Percentiles rank a stretch among this genome's conserved stretches.
Conservation (phyloP, 1,140 invertebrate genomes). For the Idris sp. region DNA sequence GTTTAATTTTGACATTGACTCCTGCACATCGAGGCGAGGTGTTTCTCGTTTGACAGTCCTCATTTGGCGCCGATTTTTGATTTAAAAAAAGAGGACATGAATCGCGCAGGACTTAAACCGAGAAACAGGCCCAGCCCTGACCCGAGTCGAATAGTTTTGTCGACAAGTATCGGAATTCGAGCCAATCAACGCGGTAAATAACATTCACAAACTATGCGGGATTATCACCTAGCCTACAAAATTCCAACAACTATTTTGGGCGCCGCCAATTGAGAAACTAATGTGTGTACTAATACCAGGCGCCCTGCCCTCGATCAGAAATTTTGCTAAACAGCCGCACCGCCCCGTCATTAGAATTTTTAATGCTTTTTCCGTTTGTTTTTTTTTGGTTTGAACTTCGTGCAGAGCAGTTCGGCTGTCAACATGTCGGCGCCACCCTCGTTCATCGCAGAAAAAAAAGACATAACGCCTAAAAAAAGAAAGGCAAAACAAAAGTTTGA, state of each 20-base stretch:
- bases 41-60: too few relatives aligned
- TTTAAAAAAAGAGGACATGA: slow-evolving; percentile 18
- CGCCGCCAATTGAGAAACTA: slow-evolving; percentile 73
- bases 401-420: slow-evolving; percentile 21
- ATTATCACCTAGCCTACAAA: slow-evolving; percentile 76
- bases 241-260: slow-evolving; percentile 78
- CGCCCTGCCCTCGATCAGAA: slow-evolving; percentile 74
- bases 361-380: too few relatives aligned
- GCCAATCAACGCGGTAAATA: slow-evolving; percentile 66
- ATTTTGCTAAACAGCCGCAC: slow-evolving; percentile 62
- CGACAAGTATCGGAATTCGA: slow-evolving; percentile 60
- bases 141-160: slow-evolving; percentile 29
- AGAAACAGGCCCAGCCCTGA: slow-evolving; percentile 26
- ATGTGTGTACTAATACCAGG: slow-evolving; percentile 77
- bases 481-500: slow-evolving; percentile 19
- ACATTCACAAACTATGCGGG: slow-evolving; percentile 74
- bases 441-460: slow-evolving; percentile 26
- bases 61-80: slow-evolving; percentile 12
- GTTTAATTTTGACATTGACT: not conserved
- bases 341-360: too few relatives aligned
- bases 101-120: slow-evolving; percentile 12
- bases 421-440: slow-evolving; percentile 50
- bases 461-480: too few relatives aligned
- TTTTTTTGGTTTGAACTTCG: not conserved
- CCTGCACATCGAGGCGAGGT: too few relatives aligned